Evolutionary conservation across 2,888 invertebrate genomes (phyloP), one percentile per base, ranked within the genome.

Genomic region (Pilophorus perplexus): DNA sequence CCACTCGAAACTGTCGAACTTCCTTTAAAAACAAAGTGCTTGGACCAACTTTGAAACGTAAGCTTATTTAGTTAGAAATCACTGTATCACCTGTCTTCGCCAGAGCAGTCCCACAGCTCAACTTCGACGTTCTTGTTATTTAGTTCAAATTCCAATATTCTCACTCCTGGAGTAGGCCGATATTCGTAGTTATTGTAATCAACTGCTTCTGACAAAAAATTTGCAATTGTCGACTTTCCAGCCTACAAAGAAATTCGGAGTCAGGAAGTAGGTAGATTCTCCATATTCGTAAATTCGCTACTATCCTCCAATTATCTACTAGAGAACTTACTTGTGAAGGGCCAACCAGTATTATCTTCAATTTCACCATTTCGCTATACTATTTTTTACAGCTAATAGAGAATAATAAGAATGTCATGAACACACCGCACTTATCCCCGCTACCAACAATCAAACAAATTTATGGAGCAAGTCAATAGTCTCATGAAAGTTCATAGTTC

Each of bases 41-140:
- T n/a, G n/a, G n/a, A n/a, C n/a, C n/a, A n/a, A n/a, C n/a, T n/a
- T n/a, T n/a, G n/a, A n/a, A n/a, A n/a, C n/a, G n/a, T n/a, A n/a
- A n/a, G n/a, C n/a, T n/a, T n/a, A n/a, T n/a, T n/a, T n/a, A n/a
- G n/a, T n/a, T n/a, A n/a, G n/a, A n/a, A n/a, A n/a, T n/a, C n/a
- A n/a, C n/a, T n/a, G n/a, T n/a, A n/a, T 73, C 80, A 88, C 88
- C 83, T 87, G 72, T 81, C 81, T 75, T 89, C 87, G 14, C 89
- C 89, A 75, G 88, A 88, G 76, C 86, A 85, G 75, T 90, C 89
- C 89, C 89, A 89, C 50, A 90, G 76, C 77, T 90, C 89, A 38
- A 90, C 83, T 73, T 90, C 89, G 23, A 84, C 81, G 50, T 77
- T 76, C 73, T 82, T 81, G 4, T 83, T 83, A 73, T 83, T 82